These are phyloP conservation scores for Oncorhynchus keta DNA, from an alignment of 2,113 vertebrate species.

Conservation along the genomic window DNA sequence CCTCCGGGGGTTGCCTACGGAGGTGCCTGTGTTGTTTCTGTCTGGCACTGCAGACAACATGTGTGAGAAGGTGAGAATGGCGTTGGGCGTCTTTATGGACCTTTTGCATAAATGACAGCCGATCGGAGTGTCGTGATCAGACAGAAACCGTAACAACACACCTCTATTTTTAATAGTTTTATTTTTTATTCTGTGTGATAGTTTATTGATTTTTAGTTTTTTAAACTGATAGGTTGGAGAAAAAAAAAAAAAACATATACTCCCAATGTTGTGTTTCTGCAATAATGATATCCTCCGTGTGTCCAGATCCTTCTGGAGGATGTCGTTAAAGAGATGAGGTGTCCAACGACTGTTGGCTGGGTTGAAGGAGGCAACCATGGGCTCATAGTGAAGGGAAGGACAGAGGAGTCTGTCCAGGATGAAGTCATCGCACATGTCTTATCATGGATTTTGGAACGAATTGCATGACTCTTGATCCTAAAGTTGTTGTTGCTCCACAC, in stretches of 20 bases:
- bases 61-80: slow-evolving; percentile 83
- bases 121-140: neutral
- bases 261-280: neutral
- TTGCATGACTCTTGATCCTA: too few species aligned
- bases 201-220: too few species aligned
- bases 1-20: slow-evolving; percentile 72
- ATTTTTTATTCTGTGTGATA: neutral
- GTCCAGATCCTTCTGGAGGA: slow-evolving; percentile 78
- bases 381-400: slow-evolving; percentile 80
- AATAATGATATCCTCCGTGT: neutral
- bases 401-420: slow-evolving; percentile 77
- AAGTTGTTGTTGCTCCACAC: too few species aligned
- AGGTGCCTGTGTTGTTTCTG: slow-evolving; percentile 83
- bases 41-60: slow-evolving; percentile 89
- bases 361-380: slow-evolving; percentile 86
- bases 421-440: slow-evolving; percentile 84
- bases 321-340: slow-evolving; percentile 78
- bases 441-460: slow-evolving; percentile 75
- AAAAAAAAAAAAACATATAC: neutral
- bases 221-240: too few species aligned
- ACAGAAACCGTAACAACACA: too few species aligned
- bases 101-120: neutral
- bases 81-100: neutral
- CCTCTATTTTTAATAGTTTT: neutral
- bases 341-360: slow-evolving; percentile 81